These are phyloP conservation scores for Zophobas morio DNA, from an alignment of 1,140 invertebrate genomes.

Conservation along the genomic window DNA sequence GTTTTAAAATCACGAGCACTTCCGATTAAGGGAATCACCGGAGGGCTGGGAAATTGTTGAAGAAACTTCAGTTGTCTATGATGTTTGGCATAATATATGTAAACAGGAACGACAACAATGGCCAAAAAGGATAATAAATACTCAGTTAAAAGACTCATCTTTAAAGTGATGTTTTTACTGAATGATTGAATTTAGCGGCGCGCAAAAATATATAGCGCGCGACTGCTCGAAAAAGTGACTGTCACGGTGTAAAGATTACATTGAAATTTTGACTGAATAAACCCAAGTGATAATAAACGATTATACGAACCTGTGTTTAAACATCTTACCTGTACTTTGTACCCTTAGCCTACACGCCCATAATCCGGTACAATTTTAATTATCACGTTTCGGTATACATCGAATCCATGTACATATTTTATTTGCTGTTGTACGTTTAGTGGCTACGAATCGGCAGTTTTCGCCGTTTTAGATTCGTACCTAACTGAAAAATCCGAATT, in stretches of 20 bases:
- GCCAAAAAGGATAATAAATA: background rate
- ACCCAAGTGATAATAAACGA: background rate
- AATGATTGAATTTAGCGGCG: background rate
- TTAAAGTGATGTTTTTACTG: background rate
- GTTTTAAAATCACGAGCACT: slow-evolving; percentile 26
- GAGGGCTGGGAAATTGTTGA: slow-evolving; percentile 11
- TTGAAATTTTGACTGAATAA: background rate
- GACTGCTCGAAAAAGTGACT: background rate
- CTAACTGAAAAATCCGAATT: too few species aligned
- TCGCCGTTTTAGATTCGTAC: too few species aligned
- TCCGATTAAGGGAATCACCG: slow-evolving; percentile 22
- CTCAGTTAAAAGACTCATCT: background rate
- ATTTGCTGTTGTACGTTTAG: too few species aligned
- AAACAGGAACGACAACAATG: background rate
- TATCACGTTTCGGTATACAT: too few species aligned
- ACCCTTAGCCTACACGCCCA: too few species aligned
- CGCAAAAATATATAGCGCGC: background rate
- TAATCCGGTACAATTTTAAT: too few species aligned
- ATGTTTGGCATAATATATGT: slow-evolving; percentile 6
- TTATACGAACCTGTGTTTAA: too few species aligned
- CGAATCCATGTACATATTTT: too few species aligned
- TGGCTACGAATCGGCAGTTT: too few species aligned
- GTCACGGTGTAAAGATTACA: background rate
- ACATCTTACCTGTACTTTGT: too few species aligned
- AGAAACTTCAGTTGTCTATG: slow-evolving; percentile 5